Evolutionary conservation across 2,113 vertebrate genomes (phyloP).

Genomic region (Malurus alboscapulatus): DNA sequence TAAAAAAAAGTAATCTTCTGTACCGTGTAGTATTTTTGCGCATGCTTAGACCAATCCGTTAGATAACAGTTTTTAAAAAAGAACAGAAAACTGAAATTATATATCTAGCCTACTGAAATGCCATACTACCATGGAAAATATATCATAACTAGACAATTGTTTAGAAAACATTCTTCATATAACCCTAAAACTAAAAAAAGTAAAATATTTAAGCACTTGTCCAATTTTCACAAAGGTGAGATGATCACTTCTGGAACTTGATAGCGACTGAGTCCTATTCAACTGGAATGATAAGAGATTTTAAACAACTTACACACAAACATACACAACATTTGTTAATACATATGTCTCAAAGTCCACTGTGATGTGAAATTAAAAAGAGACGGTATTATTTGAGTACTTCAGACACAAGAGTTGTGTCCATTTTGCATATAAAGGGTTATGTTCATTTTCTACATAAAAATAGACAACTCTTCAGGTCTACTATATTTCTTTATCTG

Average conservation of each 20-base stretch:
- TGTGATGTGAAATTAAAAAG: neutral
- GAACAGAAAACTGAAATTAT: neutral
- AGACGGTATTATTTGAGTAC: neutral
- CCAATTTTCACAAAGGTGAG: neutral
- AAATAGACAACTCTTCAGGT: neutral
- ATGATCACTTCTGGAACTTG: neutral
- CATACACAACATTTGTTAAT: neutral
- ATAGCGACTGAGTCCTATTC: neutral
- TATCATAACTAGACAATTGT: neutral
- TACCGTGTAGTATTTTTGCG: neutral
- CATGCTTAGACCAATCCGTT: neutral
- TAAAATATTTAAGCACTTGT: neutral
- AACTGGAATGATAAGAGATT: neutral
- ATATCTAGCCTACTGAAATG: neutral
- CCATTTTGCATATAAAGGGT: neutral
- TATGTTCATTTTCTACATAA: neutral
- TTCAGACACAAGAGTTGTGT: neutral
- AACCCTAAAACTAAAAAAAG: neutral
- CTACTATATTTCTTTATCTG: neutral
- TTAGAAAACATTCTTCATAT: neutral
- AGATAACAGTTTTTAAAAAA: neutral
- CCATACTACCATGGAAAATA: neutral
- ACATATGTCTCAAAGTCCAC: neutral
- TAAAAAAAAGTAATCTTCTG: neutral
- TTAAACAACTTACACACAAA: neutral